phyloP scores from a whole-genome alignment of 2,888 invertebrate species.

The Tetropium fuscum region DNA sequence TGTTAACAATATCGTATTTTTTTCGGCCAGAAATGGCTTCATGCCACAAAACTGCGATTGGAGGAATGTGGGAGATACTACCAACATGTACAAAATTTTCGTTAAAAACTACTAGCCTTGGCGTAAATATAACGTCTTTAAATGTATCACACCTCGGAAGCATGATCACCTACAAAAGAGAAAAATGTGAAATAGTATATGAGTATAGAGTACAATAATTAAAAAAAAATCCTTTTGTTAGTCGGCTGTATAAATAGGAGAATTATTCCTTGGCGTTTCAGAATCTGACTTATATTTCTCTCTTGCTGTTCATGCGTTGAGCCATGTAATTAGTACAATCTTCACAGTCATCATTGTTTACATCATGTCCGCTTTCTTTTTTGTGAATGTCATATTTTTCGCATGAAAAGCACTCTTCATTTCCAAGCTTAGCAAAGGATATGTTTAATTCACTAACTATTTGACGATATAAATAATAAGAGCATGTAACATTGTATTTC shows the following conservation, averaged over 20 bases:
- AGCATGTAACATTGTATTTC: constrained; percentile 1
- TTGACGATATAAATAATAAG: constrained; percentile 3
- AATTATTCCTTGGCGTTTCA: neutral
- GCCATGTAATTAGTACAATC: neutral
- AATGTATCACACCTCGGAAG: constrained; percentile 22
- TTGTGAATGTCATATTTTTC: constrained; percentile 14
- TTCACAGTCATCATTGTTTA: neutral
- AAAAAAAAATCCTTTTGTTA: constrained; percentile 16
- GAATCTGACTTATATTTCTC: neutral
- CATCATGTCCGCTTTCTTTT: constrained; percentile 1
- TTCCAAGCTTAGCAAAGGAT: constrained; percentile 18
- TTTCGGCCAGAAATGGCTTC: too few species aligned
- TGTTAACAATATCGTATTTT: too few species aligned
- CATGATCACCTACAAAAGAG: constrained; percentile 35
- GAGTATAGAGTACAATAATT: neutral
- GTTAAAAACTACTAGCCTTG: constrained; percentile 31
- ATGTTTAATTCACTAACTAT: constrained; percentile 9
- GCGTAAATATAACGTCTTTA: constrained; percentile 33
- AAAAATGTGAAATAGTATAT: constrained; percentile 5
- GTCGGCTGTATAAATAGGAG: constrained; percentile 8
- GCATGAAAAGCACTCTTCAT: constrained; percentile 16
- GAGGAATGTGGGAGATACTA: too few species aligned
- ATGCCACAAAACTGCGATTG: too few species aligned
- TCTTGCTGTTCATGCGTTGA: neutral
- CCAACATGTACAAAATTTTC: constrained; percentile 25